Evolutionary conservation across 1,140 invertebrate genomes (phyloP), one percentile per base, ranked within the genome.

Genomic region (Babylonia areolata): DNA sequence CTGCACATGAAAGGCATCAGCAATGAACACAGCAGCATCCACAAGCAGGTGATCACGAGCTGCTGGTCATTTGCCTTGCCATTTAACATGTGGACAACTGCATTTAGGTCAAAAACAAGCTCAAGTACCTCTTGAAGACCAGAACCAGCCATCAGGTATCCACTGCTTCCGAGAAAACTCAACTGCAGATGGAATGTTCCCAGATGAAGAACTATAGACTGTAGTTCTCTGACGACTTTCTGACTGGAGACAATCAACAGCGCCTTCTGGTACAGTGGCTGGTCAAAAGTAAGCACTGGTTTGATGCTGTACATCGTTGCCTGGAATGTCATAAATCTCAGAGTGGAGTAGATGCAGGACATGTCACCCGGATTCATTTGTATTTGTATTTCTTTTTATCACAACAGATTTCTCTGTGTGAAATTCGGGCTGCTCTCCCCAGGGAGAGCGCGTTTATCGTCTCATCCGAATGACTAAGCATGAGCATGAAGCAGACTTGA

Each of bases 41-140:
- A 88, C 89, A 64, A 51, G 37, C 92, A 88, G 92, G 95, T 94
- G 33, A 85, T 94, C 89, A 94, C 85, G 28, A 95, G 82, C 37
- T 92, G 91, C 90, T 94, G 89, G n/a, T 92, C 85, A 88, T 93
- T 94, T 75, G 93, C 90, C 89, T 95, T 92, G 40, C 93, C 91
- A 75, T 80, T 87, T 78, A 95, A 78, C 89, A 94, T 94, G 90
- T 94, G 93, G 17, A 89, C 89, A 46, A 92, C 90, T 69, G 91
- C 91, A 81, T 91, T 89, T 77, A 85, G 58, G 28, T 88, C 87
- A 89, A 89, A 92, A 9, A 91, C 78, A 17, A 80, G 86, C 85
- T 92, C 89, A 51, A 91, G 81, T 17, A 87, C 58, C 58, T 90
- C 86, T 71, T 86, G 37, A 28, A 91, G 81, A 28, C 92, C 90